Evolutionary conservation across 2,113 vertebrate genomes (phyloP).

Genomic region (Syrrhaptes paradoxus): DNA sequence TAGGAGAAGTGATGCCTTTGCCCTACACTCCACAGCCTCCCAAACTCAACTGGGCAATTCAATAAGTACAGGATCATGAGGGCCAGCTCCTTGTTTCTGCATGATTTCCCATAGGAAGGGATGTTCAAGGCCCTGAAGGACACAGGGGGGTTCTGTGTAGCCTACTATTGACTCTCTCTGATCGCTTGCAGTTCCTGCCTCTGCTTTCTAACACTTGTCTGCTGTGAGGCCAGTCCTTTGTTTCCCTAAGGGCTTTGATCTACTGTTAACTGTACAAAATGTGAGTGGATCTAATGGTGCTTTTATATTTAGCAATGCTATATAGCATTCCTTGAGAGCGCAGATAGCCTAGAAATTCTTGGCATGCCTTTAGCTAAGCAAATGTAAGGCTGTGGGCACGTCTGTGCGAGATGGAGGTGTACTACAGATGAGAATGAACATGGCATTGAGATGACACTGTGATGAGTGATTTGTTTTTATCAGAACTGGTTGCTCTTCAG

Average conservation of each 20-base stretch:
- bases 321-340: neutral
- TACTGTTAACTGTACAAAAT: neutral
- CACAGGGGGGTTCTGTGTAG: neutral
- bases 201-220: neutral
- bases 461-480: neutral
- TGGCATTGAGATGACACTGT: neutral
- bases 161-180: neutral
- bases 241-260: neutral
- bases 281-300: neutral
- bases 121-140: neutral
- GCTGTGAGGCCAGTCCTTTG: neutral
- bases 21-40: neutral
- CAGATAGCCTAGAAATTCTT: constrained; percentile 11
- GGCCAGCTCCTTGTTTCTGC: neutral
- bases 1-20: neutral
- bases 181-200: neutral
- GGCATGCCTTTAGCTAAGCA: constrained; percentile 30
- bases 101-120: neutral
- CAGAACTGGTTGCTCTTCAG: neutral
- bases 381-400: neutral
- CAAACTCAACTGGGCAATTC: neutral
- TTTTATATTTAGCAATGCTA: neutral
- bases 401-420: neutral
- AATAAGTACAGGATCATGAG: neutral
- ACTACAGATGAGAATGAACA: neutral